Percentiles rank a stretch among this genome's conserved stretches.
Conservation (phyloP, 2,888 invertebrate species). For the Alcis repandata region DNA sequence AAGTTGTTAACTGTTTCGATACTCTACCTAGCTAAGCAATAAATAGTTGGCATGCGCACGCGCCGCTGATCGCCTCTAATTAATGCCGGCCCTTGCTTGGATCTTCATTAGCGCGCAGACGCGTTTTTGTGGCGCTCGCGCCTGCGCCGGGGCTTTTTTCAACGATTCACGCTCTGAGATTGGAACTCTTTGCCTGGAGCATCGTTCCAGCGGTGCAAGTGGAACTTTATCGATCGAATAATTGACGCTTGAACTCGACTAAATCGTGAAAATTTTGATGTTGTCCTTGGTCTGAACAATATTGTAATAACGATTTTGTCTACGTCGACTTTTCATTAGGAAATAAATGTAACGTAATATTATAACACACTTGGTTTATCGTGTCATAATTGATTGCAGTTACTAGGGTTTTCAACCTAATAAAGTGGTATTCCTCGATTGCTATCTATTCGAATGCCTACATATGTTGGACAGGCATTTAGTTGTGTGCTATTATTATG, state of each 20-base stretch:
- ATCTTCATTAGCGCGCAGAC: conserved; percentile 78
- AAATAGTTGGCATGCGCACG: conserved; percentile 60
- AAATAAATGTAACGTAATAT: no score
- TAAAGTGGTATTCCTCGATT: conserved; percentile 40
- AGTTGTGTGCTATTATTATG: conserved; percentile 7
- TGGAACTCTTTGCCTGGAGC: background rate
- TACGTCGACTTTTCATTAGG: no score
- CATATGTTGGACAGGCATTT: conserved; percentile 20
- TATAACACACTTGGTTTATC: no score
- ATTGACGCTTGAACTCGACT: no score
- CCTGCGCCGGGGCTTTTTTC: conserved; percentile 30
- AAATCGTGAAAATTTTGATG: no score
- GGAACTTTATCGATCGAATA: no score
- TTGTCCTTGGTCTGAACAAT: no score
- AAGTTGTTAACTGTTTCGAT: no score
- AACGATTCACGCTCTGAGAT: background rate
- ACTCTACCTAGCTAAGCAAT: background rate
- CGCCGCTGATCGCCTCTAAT: conserved; percentile 70
- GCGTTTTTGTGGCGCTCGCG: conserved; percentile 64
- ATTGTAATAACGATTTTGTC: no score
- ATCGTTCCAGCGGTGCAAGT: no score
- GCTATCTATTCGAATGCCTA: conserved; percentile 52
- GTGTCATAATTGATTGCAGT: background rate
- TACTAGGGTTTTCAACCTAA: background rate
- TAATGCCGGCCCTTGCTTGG: conserved; percentile 72